Evolutionary conservation across 2,113 vertebrate species (phyloP).

Genomic region (Hypocryptadius cinnamomeus): DNA sequence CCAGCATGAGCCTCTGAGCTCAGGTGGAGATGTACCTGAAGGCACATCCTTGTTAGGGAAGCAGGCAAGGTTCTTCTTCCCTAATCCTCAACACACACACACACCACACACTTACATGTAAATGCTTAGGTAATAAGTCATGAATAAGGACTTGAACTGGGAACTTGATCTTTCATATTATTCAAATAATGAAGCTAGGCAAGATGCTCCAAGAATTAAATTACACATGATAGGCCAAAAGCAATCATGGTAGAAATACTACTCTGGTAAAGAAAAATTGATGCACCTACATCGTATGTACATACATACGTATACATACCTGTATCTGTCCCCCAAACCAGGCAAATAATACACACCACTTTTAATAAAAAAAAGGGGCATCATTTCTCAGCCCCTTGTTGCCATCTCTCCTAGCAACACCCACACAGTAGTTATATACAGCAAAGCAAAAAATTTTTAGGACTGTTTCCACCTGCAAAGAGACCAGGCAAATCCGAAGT

Average conservation of each 20-base stretch:
- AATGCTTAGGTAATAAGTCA: background rate
- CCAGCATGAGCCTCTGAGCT: background rate
- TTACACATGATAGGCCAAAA: background rate
- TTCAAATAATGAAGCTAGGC: background rate
- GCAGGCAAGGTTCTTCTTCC: background rate
- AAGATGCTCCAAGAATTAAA: background rate
- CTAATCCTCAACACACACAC: background rate
- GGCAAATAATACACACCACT: background rate
- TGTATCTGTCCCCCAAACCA: background rate
- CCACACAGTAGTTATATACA: background rate
- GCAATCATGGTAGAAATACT: background rate
- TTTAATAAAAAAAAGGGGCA: background rate
- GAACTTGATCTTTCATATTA: background rate
- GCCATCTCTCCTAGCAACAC: background rate
- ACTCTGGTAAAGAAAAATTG: background rate
- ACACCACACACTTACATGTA: fast-evolving
- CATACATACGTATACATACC: background rate
- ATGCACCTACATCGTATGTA: too few species aligned
- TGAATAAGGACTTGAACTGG: background rate
- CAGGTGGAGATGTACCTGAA: background rate
- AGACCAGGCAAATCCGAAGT: background rate
- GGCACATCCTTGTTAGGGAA: background rate
- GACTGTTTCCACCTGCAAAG: background rate
- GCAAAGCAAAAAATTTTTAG: background rate
- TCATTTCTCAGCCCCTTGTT: background rate